Evolutionary conservation across 2,888 invertebrate genomes (phyloP).

Genomic region (Synanthedon vespiformis): DNA sequence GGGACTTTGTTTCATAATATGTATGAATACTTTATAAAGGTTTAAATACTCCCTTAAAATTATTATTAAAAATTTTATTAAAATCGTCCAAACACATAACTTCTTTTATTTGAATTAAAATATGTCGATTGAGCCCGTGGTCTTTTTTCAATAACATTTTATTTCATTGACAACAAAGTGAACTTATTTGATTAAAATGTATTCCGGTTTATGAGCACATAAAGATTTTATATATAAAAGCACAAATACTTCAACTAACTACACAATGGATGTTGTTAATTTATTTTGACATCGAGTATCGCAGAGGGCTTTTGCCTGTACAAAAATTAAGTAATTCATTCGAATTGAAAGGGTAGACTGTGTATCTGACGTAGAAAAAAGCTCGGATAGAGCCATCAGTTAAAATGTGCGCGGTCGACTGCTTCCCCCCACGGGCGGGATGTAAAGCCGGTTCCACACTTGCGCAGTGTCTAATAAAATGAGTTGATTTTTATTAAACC

Average conservation of each 20-base stretch:
- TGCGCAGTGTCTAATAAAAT: slow-evolving; percentile 7
- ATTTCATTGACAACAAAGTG: too few species aligned
- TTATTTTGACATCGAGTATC: slow-evolving; percentile 52
- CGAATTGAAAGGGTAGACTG: slow-evolving; percentile 58
- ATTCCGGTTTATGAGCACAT: slow-evolving; percentile 22
- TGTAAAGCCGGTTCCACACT: slow-evolving; percentile 8
- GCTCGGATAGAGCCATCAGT: slow-evolving; percentile 47
- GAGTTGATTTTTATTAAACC: too few species aligned
- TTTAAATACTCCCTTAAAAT: too few species aligned
- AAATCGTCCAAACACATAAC: too few species aligned
- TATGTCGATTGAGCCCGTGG: too few species aligned
- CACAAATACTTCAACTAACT: slow-evolving; percentile 21
- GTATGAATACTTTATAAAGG: too few species aligned
- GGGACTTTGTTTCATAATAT: too few species aligned
- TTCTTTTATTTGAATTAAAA: too few species aligned
- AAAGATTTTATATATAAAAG: slow-evolving; percentile 38
- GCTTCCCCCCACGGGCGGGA: slow-evolving; percentile 38
- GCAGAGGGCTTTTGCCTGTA: slow-evolving; percentile 43
- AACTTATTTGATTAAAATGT: slow-evolving; percentile 25
- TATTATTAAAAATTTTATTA: too few species aligned
- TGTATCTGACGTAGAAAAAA: slow-evolving; percentile 61
- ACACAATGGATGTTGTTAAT: slow-evolving; percentile 53
- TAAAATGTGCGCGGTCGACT: slow-evolving; percentile 50
- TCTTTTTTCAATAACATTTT: too few species aligned
- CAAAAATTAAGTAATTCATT: slow-evolving; percentile 68